phyloP scores from a whole-genome alignment of 2,113 vertebrate genomes.

The Spheniscus mendiculus region DNA sequence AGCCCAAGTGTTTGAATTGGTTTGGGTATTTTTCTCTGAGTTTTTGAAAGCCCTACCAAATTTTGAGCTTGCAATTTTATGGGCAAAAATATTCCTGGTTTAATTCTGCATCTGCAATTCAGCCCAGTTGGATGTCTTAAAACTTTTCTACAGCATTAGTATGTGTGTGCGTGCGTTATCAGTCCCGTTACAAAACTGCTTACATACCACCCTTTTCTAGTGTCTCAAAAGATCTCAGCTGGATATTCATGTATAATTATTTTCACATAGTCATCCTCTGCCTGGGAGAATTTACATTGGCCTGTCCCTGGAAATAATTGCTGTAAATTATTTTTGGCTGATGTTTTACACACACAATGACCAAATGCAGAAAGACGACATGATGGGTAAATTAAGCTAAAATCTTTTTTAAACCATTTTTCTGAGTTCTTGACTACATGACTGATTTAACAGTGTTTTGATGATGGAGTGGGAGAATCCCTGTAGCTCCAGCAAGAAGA shows the following conservation, averaged over 20 bases:
- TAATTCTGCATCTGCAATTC: not conserved
- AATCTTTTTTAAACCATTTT: not conserved
- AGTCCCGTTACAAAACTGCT: not conserved
- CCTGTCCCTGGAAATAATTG: slow-evolving; percentile 6
- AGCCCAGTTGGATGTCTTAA: not conserved
- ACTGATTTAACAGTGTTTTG: not conserved
- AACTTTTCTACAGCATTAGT: not conserved
- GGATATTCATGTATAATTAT: not conserved
- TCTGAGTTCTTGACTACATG: not conserved
- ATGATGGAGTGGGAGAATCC: not conserved
- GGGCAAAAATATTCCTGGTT: not conserved
- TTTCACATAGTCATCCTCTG: not conserved
- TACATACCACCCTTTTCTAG: not conserved
- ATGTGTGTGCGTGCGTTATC: not conserved
- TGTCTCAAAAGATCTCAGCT: slow-evolving; percentile 1
- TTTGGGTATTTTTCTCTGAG: not conserved
- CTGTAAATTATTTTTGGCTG: not conserved
- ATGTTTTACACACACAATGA: not conserved
- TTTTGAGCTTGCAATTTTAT: not conserved
- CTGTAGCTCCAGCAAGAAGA: not conserved
- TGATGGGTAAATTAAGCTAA: not conserved
- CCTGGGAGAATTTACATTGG: not conserved
- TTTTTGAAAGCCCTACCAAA: not conserved
- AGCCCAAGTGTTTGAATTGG: not conserved
- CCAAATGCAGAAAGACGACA: not conserved